phyloP scores from a whole-genome alignment of 2,113 vertebrate species.

The Condylura cristata region DNA sequence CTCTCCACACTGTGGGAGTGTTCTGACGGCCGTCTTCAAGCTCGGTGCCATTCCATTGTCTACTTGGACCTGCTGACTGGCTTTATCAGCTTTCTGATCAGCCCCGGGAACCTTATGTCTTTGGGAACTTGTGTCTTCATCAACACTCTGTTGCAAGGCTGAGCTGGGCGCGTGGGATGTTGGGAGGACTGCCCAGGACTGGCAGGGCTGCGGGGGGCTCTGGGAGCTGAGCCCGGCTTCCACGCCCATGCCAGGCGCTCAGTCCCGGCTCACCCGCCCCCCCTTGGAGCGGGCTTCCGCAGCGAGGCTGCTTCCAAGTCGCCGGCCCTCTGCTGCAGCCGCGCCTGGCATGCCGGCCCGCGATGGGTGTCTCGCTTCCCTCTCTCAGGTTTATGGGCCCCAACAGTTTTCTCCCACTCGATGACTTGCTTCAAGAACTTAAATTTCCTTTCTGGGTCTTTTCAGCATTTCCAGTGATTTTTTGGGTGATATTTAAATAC shows the following conservation, averaged over 20 bases:
- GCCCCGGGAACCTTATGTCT: not conserved
- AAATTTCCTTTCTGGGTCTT: not conserved
- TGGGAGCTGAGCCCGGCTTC: not conserved
- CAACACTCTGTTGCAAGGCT: not conserved
- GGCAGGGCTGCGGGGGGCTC: not conserved
- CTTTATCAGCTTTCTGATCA: conserved; percentile 20
- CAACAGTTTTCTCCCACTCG: not conserved
- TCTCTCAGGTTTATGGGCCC: not conserved
- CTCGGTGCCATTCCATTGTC: not conserved
- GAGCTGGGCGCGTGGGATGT: not conserved
- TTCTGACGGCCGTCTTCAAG: not conserved
- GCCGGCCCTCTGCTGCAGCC: not conserved
- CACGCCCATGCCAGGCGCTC: not conserved
- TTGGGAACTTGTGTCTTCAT: not conserved
- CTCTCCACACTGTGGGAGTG: not conserved
- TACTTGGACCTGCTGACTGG: not conserved
- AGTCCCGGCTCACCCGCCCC: not conserved
- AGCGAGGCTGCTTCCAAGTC: not conserved
- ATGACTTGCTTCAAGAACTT: not conserved
- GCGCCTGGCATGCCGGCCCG: no score
- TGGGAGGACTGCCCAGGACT: not conserved
- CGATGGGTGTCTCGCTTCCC: not conserved
- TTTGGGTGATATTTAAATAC: no score
- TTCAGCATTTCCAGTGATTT: not conserved
- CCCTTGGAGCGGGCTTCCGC: not conserved